phyloP scores from a whole-genome alignment of 1,140 invertebrate genomes.

The Drosophila navojoa region DNA sequence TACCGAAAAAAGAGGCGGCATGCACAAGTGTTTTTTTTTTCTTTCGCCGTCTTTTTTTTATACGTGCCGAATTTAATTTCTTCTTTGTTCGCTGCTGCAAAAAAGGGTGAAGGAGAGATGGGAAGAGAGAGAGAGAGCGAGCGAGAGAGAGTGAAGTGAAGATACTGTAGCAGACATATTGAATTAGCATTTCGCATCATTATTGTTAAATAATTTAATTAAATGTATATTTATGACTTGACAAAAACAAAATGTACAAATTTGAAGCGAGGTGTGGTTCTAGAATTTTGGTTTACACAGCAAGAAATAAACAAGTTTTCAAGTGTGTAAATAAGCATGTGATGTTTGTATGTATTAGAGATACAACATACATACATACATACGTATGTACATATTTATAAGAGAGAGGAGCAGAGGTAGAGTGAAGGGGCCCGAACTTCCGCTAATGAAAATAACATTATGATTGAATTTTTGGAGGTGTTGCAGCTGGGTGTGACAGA shows the following conservation, averaged over 20 bases:
- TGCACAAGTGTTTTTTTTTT: slow-evolving; percentile 58
- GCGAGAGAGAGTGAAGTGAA: background rate
- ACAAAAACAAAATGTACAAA: slow-evolving; percentile 43
- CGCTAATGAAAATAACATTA: slow-evolving; percentile 50
- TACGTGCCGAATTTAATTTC: slow-evolving; percentile 52
- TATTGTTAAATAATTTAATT: slow-evolving; percentile 46
- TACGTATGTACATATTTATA: background rate
- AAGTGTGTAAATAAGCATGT: slow-evolving; percentile 11
- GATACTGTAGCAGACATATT: slow-evolving; percentile 30
- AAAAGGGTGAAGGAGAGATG: background rate
- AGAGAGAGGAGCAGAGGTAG: background rate
- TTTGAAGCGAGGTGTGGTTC: slow-evolving; percentile 45
- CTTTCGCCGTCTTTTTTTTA: slow-evolving; percentile 12
- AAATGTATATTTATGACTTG: slow-evolving; percentile 41
- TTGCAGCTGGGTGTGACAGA: background rate
- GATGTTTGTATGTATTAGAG: slow-evolving; percentile 1
- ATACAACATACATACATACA: background rate
- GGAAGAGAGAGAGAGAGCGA: background rate
- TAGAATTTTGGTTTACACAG: slow-evolving; percentile 20
- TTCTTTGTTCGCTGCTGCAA: slow-evolving; percentile 46
- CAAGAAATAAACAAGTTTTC: slow-evolving; percentile 49
- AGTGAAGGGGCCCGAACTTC: slow-evolving; percentile 35
- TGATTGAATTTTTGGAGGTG: slow-evolving; percentile 30
- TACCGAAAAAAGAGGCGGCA: slow-evolving; percentile 45
- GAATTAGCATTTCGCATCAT: slow-evolving; percentile 38